Evolutionary conservation across 2,797 vertebrate genomes (phyloP).

Genomic region (Falco novaeseelandiae): DNA sequence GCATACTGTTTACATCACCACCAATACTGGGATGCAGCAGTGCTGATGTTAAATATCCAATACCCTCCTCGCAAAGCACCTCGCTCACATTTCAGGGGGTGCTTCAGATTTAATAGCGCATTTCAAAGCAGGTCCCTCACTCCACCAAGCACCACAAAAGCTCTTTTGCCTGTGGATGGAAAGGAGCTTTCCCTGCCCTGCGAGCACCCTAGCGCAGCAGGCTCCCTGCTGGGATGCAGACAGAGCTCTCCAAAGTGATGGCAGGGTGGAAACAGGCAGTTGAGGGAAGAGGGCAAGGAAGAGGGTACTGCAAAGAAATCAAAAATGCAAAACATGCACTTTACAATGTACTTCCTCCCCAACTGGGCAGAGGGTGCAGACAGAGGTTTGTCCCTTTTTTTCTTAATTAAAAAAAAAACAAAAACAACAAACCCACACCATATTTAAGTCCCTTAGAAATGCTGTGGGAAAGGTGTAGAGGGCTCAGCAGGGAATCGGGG

Average conservation of each 20-base stretch:
- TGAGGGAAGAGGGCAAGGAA: background rate
- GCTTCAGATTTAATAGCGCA: background rate
- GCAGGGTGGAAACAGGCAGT: background rate
- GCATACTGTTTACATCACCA: background rate
- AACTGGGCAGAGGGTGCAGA: background rate
- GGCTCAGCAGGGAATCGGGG: background rate
- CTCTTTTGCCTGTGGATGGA: background rate
- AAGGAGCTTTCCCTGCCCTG: background rate
- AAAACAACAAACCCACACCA: rapidly evolving
- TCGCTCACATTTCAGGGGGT: rapidly evolving
- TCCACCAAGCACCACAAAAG: background rate
- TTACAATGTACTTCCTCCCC: background rate
- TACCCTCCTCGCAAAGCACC: background rate
- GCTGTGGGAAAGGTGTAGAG: background rate
- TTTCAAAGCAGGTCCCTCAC: background rate
- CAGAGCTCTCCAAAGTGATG: background rate
- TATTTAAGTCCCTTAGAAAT: background rate
- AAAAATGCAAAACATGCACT: background rate
- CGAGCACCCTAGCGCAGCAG: background rate
- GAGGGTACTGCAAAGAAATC: background rate
- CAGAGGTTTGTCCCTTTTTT: background rate
- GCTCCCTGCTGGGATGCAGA: rapidly evolving
- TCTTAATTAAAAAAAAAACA: background rate
- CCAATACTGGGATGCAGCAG: background rate
- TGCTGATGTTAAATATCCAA: background rate